Evolutionary conservation across 2,113 vertebrate species (phyloP).

Genomic region (Platysteira castanea): DNA sequence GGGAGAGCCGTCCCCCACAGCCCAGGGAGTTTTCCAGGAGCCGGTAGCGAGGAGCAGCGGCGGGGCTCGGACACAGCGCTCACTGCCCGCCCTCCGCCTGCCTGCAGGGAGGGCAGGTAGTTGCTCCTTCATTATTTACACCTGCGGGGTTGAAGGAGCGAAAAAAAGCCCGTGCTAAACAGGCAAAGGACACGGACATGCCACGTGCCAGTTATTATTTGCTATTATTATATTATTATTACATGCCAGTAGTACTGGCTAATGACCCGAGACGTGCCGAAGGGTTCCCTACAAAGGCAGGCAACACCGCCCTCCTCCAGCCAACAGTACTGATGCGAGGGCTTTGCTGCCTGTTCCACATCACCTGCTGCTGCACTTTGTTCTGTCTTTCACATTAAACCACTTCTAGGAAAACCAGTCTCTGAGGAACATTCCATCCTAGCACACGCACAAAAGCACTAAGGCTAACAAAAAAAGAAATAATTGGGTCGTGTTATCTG

Average conservation of each 20-base stretch:
- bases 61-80: accelerated
- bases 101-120: accelerated
- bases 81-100: not conserved
- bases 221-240: not conserved
- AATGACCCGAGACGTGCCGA: not conserved
- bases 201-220: not conserved
- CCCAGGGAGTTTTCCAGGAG: not conserved
- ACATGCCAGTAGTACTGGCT: not conserved
- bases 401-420: not conserved
- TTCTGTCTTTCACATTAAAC: not conserved
- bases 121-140: not conserved
- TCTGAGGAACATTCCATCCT: not conserved
- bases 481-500: not conserved
- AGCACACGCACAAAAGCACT: not conserved
- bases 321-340: accelerated
- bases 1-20: accelerated
- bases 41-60: not conserved
- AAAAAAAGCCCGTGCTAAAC: accelerated
- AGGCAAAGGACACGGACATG: not conserved
- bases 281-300: not conserved
- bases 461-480: not conserved
- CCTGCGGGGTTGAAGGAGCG: not conserved
- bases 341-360: not conserved
- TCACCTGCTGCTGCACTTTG: not conserved
- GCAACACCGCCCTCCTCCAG: not conserved